Evolutionary conservation across 2,888 invertebrate genomes (phyloP), one percentile per base, ranked within the genome.

Genomic region (Euclidia mi): DNA sequence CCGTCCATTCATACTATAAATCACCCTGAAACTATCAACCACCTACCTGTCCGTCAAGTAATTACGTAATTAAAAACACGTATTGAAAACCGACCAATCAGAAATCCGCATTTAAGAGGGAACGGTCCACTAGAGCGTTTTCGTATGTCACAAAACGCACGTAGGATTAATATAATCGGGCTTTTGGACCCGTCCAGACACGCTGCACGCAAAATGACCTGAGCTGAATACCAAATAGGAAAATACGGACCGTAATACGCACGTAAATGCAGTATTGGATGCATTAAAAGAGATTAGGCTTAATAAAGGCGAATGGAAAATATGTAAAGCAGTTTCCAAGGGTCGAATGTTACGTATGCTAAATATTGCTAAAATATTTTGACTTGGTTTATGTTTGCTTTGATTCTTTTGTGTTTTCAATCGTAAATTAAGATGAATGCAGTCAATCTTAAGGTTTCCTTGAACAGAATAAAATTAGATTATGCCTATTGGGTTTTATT

Each of bases 111-210:
- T 75, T 69, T 52, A 53, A 74, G 65, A 61, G 68, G 63, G 60
- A 75, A 48, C 41, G 65, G 61, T 55, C 59, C 69, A 61, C 46
- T 72, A 56, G 61, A 69, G 65, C 74, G 71, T 82, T 84, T 81
- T 79, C 68, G 69, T 69, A 73, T 78, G 76, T 76, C 73, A 85
- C 84, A 84, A 86, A 89, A 89, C 84, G 85, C 88, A 88, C 89
- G 88, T 85, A 78, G 85, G 87, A 88, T 90, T 90, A 88, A 90
- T 90, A 89, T 86, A 85, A 88, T 87, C 85, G 82, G 77, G 65
- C 67, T 71, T 84, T 79, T 77, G 76, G 79, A 69, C 71, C 79
- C 74, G 74, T 56, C 81, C 87, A 84, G 88, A 85, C 85, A 81
- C 80, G 81, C 76, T 82, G 82, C 79, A 87, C 85, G 82, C 84